Evolutionary conservation across 2,113 vertebrate species (phyloP).

Genomic region (Platichthys stellatus): DNA sequence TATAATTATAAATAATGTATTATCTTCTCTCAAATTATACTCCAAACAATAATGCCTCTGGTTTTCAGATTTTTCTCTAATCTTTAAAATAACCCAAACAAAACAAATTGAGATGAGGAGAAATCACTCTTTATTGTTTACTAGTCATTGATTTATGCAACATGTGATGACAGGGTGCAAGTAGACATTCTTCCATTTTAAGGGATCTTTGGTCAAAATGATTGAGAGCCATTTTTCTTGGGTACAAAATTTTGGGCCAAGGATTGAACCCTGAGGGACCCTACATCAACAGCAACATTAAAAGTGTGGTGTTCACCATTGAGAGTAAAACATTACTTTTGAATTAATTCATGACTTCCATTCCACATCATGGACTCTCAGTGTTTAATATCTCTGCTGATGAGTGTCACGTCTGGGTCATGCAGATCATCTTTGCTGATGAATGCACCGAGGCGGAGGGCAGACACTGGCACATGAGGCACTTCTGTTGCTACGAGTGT

Average conservation of each 20-base stretch:
- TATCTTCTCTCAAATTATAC: no score
- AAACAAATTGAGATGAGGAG: background rate
- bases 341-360: background rate
- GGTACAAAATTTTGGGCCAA: background rate
- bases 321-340: background rate
- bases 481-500: slow-evolving; percentile 98
- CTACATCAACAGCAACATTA: background rate
- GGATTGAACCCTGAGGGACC: background rate
- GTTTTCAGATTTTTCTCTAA: no score
- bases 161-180: no score
- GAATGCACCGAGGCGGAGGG: slow-evolving; percentile 98
- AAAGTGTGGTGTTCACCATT: background rate
- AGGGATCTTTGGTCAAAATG: background rate
- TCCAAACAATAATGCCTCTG: no score
- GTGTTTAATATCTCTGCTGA: slow-evolving; percentile 19
- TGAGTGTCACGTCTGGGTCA: slow-evolving; percentile 32
- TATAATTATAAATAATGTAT: no score
- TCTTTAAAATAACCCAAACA: no score
- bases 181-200: no score
- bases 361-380: background rate
- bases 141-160: no score
- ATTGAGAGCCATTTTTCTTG: background rate
- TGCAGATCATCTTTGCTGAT: slow-evolving; percentile 96
- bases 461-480: slow-evolving; percentile 99
- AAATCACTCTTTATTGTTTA: background rate